Conservation (phyloP, 2,888 invertebrate species). For the Sepioteuthis lessoniana region DNA sequence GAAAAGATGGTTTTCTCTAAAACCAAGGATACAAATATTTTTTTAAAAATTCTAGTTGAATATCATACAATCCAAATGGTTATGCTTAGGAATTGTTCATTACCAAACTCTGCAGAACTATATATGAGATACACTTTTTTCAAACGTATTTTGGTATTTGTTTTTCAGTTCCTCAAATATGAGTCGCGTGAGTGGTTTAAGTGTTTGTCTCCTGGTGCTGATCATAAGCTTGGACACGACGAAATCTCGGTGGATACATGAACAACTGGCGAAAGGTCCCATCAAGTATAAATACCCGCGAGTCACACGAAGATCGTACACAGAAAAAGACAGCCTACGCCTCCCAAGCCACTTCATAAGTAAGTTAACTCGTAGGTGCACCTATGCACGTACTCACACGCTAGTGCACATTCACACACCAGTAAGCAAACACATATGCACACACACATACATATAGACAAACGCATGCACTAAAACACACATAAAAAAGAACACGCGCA, state of each 20-base stretch:
- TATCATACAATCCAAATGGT: too few species aligned
- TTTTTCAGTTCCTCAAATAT: neutral
- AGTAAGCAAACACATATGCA: neutral
- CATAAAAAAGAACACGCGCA: neutral
- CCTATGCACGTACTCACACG: accelerated
- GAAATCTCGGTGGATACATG: neutral
- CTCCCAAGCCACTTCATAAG: neutral
- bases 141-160: neutral
- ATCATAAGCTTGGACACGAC: neutral
- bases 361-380: neutral
- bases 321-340: neutral
- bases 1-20: too few species aligned
- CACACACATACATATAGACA: neutral
- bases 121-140: too few species aligned
- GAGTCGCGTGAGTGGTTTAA: neutral
- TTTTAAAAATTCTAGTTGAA: too few species aligned
- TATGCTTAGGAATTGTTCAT: too few species aligned
- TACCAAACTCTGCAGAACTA: too few species aligned
- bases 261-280: neutral
- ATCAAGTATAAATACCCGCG: neutral
- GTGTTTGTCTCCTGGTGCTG: neutral
- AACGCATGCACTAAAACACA: too few species aligned
- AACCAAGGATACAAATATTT: too few species aligned
- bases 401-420: too few species aligned
- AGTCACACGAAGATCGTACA: too few species aligned